Conservation (phyloP, 2,888 invertebrate species). For the Ligdia adustata region DNA sequence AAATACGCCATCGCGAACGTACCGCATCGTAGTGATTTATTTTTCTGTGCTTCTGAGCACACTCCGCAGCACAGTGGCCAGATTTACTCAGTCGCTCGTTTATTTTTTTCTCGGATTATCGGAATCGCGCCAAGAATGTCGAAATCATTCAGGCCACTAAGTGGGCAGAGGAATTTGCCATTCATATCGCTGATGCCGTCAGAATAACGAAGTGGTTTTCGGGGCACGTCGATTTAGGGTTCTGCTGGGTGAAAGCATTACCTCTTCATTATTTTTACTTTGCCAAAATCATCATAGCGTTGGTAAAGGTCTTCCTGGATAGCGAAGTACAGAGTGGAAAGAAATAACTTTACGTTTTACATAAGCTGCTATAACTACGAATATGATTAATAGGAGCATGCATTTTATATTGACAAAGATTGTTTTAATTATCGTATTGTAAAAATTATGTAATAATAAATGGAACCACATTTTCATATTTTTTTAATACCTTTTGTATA, state of each 20-base stretch:
- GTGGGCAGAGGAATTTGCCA: constrained; percentile 81
- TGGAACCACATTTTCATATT: too few species aligned
- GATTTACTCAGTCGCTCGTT: constrained; percentile 75
- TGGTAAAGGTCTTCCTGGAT: too few species aligned
- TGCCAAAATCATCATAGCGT: neutral
- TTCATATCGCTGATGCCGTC: constrained; percentile 71
- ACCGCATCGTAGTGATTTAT: constrained; percentile 73
- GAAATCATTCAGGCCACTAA: constrained; percentile 83
- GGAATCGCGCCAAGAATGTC: constrained; percentile 81
- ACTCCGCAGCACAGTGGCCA: constrained; percentile 60
- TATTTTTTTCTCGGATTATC: constrained; percentile 78
- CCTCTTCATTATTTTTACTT: neutral
- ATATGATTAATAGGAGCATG: too few species aligned
- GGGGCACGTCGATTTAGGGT: constrained; percentile 34
- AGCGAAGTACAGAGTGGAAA: too few species aligned
- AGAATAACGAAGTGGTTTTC: constrained; percentile 55
- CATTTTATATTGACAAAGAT: too few species aligned
- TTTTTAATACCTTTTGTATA: too few species aligned
- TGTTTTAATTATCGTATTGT: too few species aligned
- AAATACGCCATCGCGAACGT: constrained; percentile 73
- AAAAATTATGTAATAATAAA: too few species aligned
- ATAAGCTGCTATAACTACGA: too few species aligned
- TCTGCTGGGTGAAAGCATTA: constrained; percentile 2
- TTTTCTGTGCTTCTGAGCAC: constrained; percentile 59
- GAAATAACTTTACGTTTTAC: too few species aligned